Evolutionary conservation across 2,113 vertebrate genomes (phyloP), one percentile per base, ranked within the genome.

Genomic region (Platichthys flesus): DNA sequence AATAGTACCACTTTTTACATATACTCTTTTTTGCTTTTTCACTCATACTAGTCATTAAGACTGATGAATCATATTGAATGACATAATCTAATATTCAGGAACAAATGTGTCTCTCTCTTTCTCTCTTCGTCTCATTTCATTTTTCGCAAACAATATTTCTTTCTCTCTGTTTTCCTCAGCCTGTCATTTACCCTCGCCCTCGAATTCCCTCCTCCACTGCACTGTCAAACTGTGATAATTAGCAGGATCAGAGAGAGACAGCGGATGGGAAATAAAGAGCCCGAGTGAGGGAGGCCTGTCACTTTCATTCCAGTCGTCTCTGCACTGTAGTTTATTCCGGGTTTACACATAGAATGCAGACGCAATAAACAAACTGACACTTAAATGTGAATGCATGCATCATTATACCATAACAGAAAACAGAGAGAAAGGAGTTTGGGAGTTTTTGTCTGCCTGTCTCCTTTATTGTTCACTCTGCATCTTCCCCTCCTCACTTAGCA

Each of bases 141-240:
- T 69, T 57, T 55, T 72, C 23, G 59, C 56, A 55, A 68, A 80
- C 73, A 58, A 9, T 12, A 31, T 84, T 81, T 85, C 23, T 68
- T 40, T 40, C 65, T 56, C 62, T 76, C 23, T 58, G 15, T 82
- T 70, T 67, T 21, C 49, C 63, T 52, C 45, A 18, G 23, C 71
- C 56, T 62, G 51, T 67, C 62, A 76, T 65, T 59, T 59, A 14
- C 24, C 21, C 72, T 69, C 24, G 20, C 3, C 63, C 71, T 60
- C 37, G 54, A 52, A 26, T 80, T 74, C 84, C 74, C 55, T 77
- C 74, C 68, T 76, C 85, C 80, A 63, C 68, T 62, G 82, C 61
- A 5, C 75, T 73, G 85, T 88, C 88, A 87, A 89, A 86, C 80
- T 77, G 85, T 28, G 59, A 79, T 89, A 87, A 89, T 90, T 87